Conservation (phyloP, 2,113 vertebrate species). For the Vulpes vulpes region DNA sequence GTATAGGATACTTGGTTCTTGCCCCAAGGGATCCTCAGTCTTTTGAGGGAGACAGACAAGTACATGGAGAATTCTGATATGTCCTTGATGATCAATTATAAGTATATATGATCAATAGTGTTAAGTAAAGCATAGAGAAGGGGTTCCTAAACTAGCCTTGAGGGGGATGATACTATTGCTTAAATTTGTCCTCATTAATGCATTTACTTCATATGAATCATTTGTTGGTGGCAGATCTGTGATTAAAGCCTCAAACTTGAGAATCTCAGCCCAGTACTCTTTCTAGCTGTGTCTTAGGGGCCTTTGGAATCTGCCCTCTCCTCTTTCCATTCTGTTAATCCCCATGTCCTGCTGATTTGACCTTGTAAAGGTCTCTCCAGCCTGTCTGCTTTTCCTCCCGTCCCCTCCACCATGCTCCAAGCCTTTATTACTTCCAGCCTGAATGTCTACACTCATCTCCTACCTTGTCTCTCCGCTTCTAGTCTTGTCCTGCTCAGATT, state of each 20-base stretch:
- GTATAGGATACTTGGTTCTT: background rate
- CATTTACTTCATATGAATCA: background rate
- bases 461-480: background rate
- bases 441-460: background rate
- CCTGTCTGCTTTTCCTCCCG: background rate
- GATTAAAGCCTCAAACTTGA: background rate
- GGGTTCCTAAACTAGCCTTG: background rate
- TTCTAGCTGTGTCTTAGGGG: background rate
- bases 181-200: background rate
- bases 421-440: background rate
- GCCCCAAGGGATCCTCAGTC: background rate
- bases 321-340: background rate
- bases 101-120: background rate
- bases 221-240: background rate
- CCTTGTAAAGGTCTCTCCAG: background rate
- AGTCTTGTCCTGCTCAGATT: background rate
- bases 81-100: background rate
- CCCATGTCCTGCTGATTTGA: background rate
- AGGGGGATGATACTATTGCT: background rate
- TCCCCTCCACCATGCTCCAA: rapidly evolving
- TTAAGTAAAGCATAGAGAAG: background rate
- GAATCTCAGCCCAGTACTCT: background rate
- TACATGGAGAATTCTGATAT: background rate
- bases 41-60: background rate
- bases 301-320: background rate